A percentile compares a stretch with the other conserved stretches of the same genome.
Evolutionary conservation across 2,797 vertebrate species (phyloP).

Genomic region (Cichlasoma orientale): DNA sequence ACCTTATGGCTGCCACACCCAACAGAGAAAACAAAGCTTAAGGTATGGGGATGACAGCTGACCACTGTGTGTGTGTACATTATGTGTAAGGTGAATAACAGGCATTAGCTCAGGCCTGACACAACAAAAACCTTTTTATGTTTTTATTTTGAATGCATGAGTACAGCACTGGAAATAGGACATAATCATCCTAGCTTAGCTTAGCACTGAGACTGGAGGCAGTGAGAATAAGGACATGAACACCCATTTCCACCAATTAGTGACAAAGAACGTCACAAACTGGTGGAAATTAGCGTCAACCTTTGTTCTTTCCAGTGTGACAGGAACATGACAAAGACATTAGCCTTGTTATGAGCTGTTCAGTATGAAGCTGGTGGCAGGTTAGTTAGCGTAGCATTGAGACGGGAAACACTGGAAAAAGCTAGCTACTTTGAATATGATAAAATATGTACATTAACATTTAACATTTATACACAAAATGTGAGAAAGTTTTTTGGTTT

Average conservation of each 20-base stretch:
- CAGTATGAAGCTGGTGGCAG: neutral
- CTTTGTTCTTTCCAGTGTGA: neutral
- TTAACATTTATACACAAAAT: neutral
- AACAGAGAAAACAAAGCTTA: slow-evolving; percentile 41
- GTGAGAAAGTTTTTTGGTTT: neutral
- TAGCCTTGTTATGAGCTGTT: neutral
- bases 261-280: no score
- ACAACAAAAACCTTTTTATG: neutral
- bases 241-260: no score
- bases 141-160: neutral
- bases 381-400: neutral
- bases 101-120: neutral
- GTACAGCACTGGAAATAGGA: neutral
- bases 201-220: neutral
- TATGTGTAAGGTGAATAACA: slow-evolving; percentile 6
- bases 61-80: neutral
- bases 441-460: neutral
- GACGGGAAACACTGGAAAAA: neutral
- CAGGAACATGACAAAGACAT: neutral
- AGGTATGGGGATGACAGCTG: neutral
- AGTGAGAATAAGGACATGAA: neutral
- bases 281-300: neutral
- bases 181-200: neutral
- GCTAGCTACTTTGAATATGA: neutral
- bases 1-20: slow-evolving; percentile 25